Percentiles rank a stretch among this genome's conserved stretches.
These are phyloP conservation scores for Lycocorax pyrrhopterus DNA, from an alignment of 2,113 vertebrate species.

Conservation along the genomic window DNA sequence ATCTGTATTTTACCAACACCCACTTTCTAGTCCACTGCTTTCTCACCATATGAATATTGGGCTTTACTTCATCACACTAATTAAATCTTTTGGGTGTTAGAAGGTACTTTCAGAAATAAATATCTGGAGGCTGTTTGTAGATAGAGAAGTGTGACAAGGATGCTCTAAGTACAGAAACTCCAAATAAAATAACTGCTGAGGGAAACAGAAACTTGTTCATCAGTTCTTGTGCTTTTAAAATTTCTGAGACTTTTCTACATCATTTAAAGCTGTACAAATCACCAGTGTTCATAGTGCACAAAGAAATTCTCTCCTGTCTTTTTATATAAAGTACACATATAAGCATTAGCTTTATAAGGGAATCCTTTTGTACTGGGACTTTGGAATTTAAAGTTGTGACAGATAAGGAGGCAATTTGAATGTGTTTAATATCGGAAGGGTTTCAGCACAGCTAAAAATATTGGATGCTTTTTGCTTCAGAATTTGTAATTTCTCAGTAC, in stretches of 20 bases:
- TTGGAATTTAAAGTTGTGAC: background rate
- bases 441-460: background rate
- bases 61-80: background rate
- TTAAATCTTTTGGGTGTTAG: background rate
- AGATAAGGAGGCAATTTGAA: background rate
- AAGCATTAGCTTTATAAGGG: background rate
- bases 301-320: background rate
- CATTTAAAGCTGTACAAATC: background rate
- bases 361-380: background rate
- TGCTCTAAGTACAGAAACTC: background rate
- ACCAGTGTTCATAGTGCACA: background rate
- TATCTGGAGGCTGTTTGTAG: background rate
- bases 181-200: background rate
- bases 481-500: background rate
- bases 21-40: slow-evolving; percentile 30
- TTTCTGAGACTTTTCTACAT: background rate
- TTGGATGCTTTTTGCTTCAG: background rate
- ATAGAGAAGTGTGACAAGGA: background rate
- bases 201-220: background rate
- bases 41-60: slow-evolving; percentile 24
- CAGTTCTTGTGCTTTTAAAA: background rate
- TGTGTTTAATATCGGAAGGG: background rate
- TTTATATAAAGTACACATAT: background rate
- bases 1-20: slow-evolving; percentile 65
- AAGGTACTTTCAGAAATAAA: background rate